Percentiles rank a stretch among this genome's conserved stretches.
Evolutionary conservation across 2,113 vertebrate genomes (phyloP).

Genomic region (Pogona vitticeps): DNA sequence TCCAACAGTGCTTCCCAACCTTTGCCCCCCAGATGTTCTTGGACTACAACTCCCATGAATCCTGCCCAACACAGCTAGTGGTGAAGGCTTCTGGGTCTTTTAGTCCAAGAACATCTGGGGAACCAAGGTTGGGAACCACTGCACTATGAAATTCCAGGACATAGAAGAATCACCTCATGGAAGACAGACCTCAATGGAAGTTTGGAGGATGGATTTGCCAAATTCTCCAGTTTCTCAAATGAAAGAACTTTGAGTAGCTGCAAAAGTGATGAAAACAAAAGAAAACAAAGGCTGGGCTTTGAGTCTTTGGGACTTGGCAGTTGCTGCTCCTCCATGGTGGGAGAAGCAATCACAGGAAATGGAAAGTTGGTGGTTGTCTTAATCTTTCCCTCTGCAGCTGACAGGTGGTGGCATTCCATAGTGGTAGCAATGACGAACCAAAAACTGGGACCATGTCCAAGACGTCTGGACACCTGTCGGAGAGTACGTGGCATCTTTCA

Average conservation of each 20-base stretch:
- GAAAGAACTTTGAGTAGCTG: neutral
- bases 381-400: neutral
- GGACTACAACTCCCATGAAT: too few species aligned
- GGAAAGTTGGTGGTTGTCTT: neutral
- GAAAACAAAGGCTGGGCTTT: neutral
- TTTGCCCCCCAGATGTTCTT: too few species aligned
- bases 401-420: neutral
- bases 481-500: neutral
- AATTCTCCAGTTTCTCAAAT: neutral
- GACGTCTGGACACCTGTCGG: neutral
- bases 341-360: neutral
- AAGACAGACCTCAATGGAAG: neutral
- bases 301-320: neutral
- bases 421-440: neutral
- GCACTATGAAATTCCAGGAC: too few species aligned
- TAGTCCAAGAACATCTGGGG: too few species aligned
- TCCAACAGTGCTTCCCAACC: too few species aligned
- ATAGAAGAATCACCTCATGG: neutral
- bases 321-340: neutral
- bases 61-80: too few species aligned
- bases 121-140: too few species aligned
- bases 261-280: neutral
- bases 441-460: neutral
- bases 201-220: neutral
- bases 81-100: too few species aligned